Conservation (phyloP, 2,888 invertebrate species). For the Helicoverpa assulta region DNA sequence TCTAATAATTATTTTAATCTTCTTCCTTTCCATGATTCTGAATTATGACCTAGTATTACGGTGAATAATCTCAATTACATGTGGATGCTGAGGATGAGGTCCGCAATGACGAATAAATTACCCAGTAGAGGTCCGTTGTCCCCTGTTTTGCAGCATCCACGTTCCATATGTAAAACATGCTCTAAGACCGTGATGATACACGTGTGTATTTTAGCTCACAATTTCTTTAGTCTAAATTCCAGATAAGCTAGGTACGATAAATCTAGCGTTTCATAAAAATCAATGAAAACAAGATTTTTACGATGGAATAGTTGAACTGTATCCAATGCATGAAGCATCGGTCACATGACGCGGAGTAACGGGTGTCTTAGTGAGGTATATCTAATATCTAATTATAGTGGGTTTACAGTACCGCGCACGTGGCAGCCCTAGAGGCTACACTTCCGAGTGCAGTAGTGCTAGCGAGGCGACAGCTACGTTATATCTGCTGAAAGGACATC, state of each 20-base stretch:
- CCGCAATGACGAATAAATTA: too few relatives aligned
- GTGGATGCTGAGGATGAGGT: too few relatives aligned
- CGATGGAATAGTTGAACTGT: conserved; percentile 28
- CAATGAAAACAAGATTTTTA: conserved; percentile 23
- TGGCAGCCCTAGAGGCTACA: background rate
- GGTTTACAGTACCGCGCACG: background rate
- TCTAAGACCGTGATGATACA: too few relatives aligned
- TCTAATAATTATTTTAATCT: too few relatives aligned
- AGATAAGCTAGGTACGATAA: conserved; percentile 10
- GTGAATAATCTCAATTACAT: too few relatives aligned
- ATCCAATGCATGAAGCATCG: conserved; percentile 25
- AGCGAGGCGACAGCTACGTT: background rate
- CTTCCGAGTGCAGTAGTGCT: background rate
- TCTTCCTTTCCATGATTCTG: too few relatives aligned
- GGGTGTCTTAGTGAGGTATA: conserved; percentile 1
- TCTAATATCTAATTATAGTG: background rate
- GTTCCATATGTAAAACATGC: too few relatives aligned
- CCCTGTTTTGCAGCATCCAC: too few relatives aligned
- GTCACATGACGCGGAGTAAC: conserved; percentile 11
- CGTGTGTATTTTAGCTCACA: background rate
- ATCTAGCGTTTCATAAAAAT: conserved; percentile 17
- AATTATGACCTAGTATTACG: too few relatives aligned
- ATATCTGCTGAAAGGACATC: background rate
- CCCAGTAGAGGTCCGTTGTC: too few relatives aligned
- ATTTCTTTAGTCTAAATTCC: background rate